Base-by-base conservation (phyloP, 1,140 invertebrate genomes). In the Drosophila obscura region DNA sequence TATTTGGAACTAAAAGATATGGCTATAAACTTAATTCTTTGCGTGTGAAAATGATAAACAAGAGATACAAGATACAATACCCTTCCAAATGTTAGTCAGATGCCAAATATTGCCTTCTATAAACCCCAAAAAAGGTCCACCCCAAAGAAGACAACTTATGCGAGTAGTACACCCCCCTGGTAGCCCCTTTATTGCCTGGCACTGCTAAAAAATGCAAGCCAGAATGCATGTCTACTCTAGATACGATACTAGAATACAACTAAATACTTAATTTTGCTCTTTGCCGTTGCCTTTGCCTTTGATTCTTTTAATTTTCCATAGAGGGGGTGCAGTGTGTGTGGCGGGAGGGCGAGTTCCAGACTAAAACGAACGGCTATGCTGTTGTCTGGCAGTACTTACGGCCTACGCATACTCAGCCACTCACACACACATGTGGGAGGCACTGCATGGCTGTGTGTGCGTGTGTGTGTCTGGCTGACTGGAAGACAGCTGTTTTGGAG, bases 301-400 rank as follows among this genome's bases (percentile, higher is more conserved):
- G 83, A 88, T 83, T 88, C 83, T 88, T 88, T 88, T 88, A 88
- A 88, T 66, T 88, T 88, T 88, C 83, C 83, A 88, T 50, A 69
- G 74, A 45, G 41, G 28, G 35, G 39, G 16, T 44, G 26, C 15
- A 73, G 11, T 11, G 31, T 11, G 26, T 28, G 26, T 28, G 26
- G 50, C 35, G 61, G 67, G 46, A 19, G 19, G 19, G 19, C 19
- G 19, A 19, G 19, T 19, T 19, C 44, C 44, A 39, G 35, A 63
- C 51, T 45, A 63, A 43, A 53, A 72, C 51, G 53, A 53, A 65
- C 51, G 53, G 55, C 39, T 57, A 66, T 61, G 55, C 71, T 71
- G 41, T 60, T 77, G 82, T 81, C 81, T 85, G 69, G 61, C 74
- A 76, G 74, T 84, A 75, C 84, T 87, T 82, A 68, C 66, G 63